Conservation (phyloP, 2,888 invertebrate genomes). For the Odontocolon sp. region DNA sequence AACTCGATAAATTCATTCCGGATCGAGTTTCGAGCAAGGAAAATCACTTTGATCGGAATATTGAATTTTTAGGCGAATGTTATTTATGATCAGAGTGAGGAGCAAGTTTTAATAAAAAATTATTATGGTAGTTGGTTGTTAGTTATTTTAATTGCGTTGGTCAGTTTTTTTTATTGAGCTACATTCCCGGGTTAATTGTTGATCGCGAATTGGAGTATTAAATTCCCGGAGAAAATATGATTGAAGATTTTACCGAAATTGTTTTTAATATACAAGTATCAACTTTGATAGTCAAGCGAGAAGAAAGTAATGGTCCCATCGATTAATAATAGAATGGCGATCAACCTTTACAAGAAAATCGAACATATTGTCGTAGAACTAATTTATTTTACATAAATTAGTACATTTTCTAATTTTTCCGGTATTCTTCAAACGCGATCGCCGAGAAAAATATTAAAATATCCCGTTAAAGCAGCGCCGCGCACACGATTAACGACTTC, state of each 20-base stretch:
- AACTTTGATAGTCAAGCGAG: conserved; percentile 16
- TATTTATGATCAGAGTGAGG: conserved; percentile 10
- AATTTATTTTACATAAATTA: background rate
- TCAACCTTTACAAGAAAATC: conserved; percentile 40
- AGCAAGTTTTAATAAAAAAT: background rate
- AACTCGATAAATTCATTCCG: background rate
- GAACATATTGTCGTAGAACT: background rate
- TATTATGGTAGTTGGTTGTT: conserved; percentile 6
- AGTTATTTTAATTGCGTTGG: background rate
- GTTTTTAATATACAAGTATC: background rate
- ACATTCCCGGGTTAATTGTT: conserved; percentile 25
- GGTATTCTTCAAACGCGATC: conserved; percentile 45
- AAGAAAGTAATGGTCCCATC: conserved; percentile 14
- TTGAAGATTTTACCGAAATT: background rate
- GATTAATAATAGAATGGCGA: conserved; percentile 22
- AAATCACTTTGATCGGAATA: conserved; percentile 1
- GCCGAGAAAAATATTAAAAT: conserved; percentile 30
- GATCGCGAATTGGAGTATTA: background rate
- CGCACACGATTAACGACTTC: conserved; percentile 49
- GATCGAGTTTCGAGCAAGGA: background rate
- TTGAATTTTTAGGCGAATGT: conserved; percentile 21
- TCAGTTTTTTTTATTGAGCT: conserved; percentile 19
- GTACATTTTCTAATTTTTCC: background rate
- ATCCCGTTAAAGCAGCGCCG: conserved; percentile 60
- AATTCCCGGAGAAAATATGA: background rate